Percentiles rank a stretch among this genome's conserved stretches.
These are phyloP conservation scores for Pandion haliaetus DNA, from an alignment of 2,113 vertebrate genomes.

Conservation along the genomic window DNA sequence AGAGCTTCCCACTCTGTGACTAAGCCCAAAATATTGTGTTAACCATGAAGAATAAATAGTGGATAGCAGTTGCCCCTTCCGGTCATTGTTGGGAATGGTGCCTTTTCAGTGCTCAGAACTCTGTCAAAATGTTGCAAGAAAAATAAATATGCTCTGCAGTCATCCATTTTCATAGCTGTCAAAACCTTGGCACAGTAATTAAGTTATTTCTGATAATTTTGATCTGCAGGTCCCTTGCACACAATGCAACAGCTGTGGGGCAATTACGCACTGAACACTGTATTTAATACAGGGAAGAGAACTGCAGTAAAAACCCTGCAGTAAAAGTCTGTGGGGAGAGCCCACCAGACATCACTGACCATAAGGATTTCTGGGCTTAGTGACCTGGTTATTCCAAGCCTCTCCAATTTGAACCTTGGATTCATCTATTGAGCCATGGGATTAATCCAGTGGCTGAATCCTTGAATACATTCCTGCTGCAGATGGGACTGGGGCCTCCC, in stretches of 20 bases:
- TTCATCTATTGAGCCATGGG: not conserved
- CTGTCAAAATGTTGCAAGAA: not conserved
- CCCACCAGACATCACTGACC: not conserved
- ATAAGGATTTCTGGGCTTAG: not conserved
- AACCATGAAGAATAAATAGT: not conserved
- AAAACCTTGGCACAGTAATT: not conserved
- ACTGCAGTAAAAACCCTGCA: not conserved
- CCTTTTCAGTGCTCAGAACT: not conserved
- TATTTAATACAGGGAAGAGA: not conserved
- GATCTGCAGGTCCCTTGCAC: not conserved
- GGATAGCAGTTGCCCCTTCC: not conserved
- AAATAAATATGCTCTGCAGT: not conserved
- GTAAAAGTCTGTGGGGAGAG: not conserved
- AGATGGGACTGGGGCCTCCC: not conserved
- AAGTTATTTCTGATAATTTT: not conserved
- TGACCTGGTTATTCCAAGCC: not conserved
- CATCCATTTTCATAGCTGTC: not conserved
- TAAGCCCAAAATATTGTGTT: not conserved
- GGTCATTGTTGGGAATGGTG: not conserved
- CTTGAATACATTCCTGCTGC: not conserved
- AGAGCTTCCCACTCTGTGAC: not conserved
- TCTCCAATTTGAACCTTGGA: not conserved
- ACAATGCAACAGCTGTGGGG: not conserved
- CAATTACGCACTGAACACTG: not conserved
- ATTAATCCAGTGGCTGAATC: not conserved